phyloP scores from a whole-genome alignment of 2,797 vertebrate species.

The Ctenopoma kingsleyae region DNA sequence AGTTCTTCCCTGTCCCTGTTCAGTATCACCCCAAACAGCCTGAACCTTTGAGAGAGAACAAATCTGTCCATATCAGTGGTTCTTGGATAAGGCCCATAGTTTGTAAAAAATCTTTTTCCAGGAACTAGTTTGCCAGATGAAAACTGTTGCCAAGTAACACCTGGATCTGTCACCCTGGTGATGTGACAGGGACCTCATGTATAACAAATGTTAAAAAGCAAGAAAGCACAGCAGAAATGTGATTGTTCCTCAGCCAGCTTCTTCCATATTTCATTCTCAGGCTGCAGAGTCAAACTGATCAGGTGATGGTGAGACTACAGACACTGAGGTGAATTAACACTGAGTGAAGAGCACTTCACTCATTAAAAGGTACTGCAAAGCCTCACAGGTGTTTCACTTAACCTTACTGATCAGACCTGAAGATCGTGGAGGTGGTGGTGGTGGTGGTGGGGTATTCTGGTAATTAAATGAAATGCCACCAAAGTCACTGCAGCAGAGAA shows the following conservation, averaged over 20 bases:
- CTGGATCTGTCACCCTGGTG: too few species aligned
- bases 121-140: not conserved
- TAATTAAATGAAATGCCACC: constrained; percentile 43
- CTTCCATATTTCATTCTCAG: constrained; percentile 9
- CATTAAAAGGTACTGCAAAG: not conserved
- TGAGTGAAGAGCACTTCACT: constrained; percentile 5
- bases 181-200: too few species aligned
- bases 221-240: not conserved
- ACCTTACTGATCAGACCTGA: constrained; percentile 32
- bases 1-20: too few species aligned
- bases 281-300: constrained; percentile 18
- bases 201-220: not conserved
- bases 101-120: too few species aligned
- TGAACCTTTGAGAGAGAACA: too few species aligned
- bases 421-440: constrained; percentile 3
- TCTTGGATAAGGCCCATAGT: too few species aligned
- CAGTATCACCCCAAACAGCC: too few species aligned
- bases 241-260: not conserved
- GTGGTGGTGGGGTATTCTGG: not conserved
- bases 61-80: too few species aligned
- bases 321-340: not conserved
- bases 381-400: constrained; percentile 26
- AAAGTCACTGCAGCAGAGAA: constrained; percentile 12
- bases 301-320: not conserved
- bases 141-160: constrained; percentile 23